Percentiles rank a stretch among this genome's conserved stretches.
Conservation (phyloP, 2,888 invertebrate species). For the Limnephilus marmoratus region DNA sequence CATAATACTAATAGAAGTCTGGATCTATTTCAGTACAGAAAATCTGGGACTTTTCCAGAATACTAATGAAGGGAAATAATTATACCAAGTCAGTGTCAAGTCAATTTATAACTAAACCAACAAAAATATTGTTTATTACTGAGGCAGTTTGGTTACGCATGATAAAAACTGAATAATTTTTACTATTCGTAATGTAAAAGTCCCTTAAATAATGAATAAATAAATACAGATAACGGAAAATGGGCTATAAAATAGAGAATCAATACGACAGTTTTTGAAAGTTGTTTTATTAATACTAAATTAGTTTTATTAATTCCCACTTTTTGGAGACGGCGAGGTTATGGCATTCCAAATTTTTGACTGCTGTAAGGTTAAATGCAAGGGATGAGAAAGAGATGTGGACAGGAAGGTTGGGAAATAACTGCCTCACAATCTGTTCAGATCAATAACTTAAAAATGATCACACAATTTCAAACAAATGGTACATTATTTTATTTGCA, state of each 20-base stretch:
- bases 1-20: no score
- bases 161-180: no score
- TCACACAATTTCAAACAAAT: not conserved
- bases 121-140: no score
- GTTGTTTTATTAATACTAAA: not conserved
- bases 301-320: not conserved
- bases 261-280: not conserved
- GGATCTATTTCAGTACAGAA: no score
- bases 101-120: no score
- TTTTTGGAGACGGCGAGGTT: not conserved
- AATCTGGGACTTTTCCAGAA: no score
- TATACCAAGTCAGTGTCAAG: no score
- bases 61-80: no score
- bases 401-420: not conserved
- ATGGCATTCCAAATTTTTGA: not conserved
- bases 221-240: not conserved
- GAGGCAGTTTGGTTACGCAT: no score
- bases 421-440: not conserved
- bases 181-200: no score
- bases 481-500: not conserved
- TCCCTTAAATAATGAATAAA: no score
- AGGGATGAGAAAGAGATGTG: not conserved
- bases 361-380: no score
- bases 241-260: not conserved
- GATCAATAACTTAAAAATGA: not conserved